Evolutionary conservation across 1,140 invertebrate genomes (phyloP).

Genomic region (Pectinophora gossypiella): DNA sequence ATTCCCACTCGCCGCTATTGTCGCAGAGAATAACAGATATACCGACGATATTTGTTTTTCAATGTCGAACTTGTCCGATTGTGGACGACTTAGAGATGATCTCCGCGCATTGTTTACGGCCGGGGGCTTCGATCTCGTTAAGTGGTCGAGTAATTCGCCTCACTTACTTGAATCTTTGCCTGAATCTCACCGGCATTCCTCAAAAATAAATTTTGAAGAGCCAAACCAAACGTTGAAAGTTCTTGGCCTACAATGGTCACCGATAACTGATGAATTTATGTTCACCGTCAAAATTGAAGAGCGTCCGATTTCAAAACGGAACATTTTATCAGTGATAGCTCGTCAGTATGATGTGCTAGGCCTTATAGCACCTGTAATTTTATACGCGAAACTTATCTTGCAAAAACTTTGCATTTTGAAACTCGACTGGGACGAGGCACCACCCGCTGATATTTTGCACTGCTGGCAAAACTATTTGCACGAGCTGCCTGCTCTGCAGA

Average conservation of each 20-base stretch:
- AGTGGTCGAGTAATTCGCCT: constrained; percentile 35
- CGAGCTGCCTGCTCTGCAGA: constrained; percentile 15
- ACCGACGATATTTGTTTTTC: constrained; percentile 10
- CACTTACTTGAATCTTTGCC: constrained; percentile 10
- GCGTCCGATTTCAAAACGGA: constrained; percentile 17
- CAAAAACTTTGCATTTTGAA: constrained; percentile 34
- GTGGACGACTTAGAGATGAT: constrained; percentile 5
- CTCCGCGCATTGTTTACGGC: constrained; percentile 17
- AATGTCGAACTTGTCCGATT: background rate
- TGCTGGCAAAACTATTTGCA: constrained; percentile 13
- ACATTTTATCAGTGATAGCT: constrained; percentile 21
- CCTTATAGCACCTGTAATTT: constrained; percentile 20
- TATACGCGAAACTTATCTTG: constrained; percentile 39
- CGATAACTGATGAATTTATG: constrained; percentile 11
- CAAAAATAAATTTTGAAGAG: constrained; percentile 12
- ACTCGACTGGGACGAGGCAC: constrained; percentile 35
- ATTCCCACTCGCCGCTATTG: background rate
- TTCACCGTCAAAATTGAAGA: constrained; percentile 8
- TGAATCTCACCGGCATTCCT: background rate
- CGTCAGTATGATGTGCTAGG: constrained; percentile 26
- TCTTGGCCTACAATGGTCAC: constrained; percentile 17
- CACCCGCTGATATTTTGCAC: constrained; percentile 8
- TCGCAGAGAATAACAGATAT: constrained; percentile 4
- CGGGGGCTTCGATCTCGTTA: constrained; percentile 28
- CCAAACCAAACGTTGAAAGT: constrained; percentile 12